Evolutionary conservation across 2,797 vertebrate genomes (phyloP), one percentile per base, ranked within the genome.

Genomic region (Spizella passerina): DNA sequence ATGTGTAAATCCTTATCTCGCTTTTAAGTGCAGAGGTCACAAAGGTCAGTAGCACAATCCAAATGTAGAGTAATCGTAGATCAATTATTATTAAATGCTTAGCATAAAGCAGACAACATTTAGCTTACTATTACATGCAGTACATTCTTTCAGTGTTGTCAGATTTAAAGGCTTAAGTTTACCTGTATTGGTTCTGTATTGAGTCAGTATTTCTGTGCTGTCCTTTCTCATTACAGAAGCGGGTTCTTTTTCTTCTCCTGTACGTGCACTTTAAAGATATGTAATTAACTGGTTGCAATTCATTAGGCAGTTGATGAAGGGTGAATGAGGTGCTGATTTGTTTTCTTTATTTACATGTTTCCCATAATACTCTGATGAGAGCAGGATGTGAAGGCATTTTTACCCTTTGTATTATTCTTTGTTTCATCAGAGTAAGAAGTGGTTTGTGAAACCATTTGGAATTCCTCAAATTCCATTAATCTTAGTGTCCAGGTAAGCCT

Each of bases 251-350:
- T 94, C 94, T 93, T 96, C 73, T 95, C 88, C 81, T 90, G 32
- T 73, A 73, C 39, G 57, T 89, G 89, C 78, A 59, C 96, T 97
- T 98, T 96, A 96, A 96, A 97, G 91, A 92, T 94, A 52, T 96
- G 78, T 95, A 94, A 97, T 98, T 98, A 98, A 95, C 85, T 94
- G 90, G 65, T 91, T 96, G 89, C 97, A 97, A 93, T 94, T 93
- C 95, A 95, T 98, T 98, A 98, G 93, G 94, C 85, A 96, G 89
- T 83, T 97, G 97, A 97, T 97, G 97, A 97, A 96, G 96, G 96
- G 94, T 97, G 96, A 97, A 96, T 29, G 2, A 84, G 80, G 81
- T 44, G 32, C 80, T 96, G 96, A 97, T 97, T 98, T 97, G 95
- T 97, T 97, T 98, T 96, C 95, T 98, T 95, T 98, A 96, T 97